Evolutionary conservation across 2,888 invertebrate species (phyloP).

Genomic region (Drosophila falleni): DNA sequence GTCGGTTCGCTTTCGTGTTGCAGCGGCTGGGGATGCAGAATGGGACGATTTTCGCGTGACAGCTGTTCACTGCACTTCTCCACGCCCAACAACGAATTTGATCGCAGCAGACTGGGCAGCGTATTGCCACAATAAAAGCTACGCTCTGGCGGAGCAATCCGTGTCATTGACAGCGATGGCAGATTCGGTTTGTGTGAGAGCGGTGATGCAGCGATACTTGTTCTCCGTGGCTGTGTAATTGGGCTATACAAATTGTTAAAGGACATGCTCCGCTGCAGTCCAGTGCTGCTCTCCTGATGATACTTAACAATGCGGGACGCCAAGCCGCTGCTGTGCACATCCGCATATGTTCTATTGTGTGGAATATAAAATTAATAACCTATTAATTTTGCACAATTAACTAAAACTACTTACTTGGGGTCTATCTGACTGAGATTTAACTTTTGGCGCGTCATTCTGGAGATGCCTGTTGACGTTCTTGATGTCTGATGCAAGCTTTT

Average conservation of each 20-base stretch:
- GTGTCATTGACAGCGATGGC: conserved; percentile 78
- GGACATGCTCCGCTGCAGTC: conserved; percentile 83
- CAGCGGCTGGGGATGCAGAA: conserved; percentile 81
- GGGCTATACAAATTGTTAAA: conserved; percentile 84
- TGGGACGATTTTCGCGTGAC: conserved; percentile 83
- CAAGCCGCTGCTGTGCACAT: conserved; percentile 86
- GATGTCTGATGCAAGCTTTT: conserved; percentile 37
- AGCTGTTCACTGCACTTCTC: conserved; percentile 80
- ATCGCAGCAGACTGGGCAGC: conserved; percentile 81
- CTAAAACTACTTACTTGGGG: conserved; percentile 72
- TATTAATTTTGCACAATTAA: not conserved
- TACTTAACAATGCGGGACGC: conserved; percentile 86
- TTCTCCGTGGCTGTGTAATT: conserved; percentile 78
- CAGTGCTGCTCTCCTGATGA: conserved; percentile 83
- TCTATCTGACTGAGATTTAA: conserved; percentile 77
- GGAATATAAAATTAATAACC: not conserved
- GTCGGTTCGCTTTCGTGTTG: conserved; percentile 85
- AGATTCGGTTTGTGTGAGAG: conserved; percentile 80
- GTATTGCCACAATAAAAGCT: conserved; percentile 82
- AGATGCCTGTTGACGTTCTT: conserved; percentile 30
- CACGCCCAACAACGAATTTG: conserved; percentile 79
- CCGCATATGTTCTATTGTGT: conserved; percentile 84
- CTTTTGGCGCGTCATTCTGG: conserved; percentile 55
- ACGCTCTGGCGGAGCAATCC: conserved; percentile 83
- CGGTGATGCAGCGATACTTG: conserved; percentile 38